phyloP scores from a whole-genome alignment of 2,888 invertebrate species.

The Agapostemon virescens region DNA sequence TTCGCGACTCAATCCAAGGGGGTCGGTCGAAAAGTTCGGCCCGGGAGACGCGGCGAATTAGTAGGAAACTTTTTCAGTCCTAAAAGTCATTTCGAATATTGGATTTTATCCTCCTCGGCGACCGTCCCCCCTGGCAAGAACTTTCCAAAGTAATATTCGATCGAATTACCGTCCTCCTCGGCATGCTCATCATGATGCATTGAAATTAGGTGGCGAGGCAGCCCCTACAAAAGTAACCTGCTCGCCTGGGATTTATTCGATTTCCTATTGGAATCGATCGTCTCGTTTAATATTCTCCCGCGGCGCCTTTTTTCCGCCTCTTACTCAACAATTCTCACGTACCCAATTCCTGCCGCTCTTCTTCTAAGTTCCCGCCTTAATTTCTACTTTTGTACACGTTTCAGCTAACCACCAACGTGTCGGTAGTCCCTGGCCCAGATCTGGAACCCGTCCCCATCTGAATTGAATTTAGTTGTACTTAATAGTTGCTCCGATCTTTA shows the following conservation, averaged over 20 bases:
- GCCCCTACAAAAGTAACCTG: slow-evolving; percentile 29
- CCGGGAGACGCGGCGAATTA: slow-evolving; percentile 39
- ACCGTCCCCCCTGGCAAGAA: slow-evolving; percentile 30
- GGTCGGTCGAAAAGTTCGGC: slow-evolving; percentile 21
- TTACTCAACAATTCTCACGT: slow-evolving; percentile 22
- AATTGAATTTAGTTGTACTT: background rate
- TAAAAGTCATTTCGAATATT: slow-evolving; percentile 52
- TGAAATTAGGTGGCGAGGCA: slow-evolving; percentile 47
- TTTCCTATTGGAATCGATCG: slow-evolving; percentile 40
- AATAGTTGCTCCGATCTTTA: no score
- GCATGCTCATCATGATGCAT: slow-evolving; percentile 55
- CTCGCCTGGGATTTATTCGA: slow-evolving; percentile 49
- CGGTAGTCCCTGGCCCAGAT: background rate
- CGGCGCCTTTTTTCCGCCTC: background rate
- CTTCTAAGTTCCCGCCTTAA: slow-evolving; percentile 24
- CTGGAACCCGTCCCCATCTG: background rate
- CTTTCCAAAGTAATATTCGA: slow-evolving; percentile 54
- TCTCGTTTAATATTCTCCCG: slow-evolving; percentile 49
- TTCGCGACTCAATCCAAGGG: background rate
- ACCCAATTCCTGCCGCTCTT: slow-evolving; percentile 15
- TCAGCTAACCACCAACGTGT: background rate
- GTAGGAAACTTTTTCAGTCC: slow-evolving; percentile 41
- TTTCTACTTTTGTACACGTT: slow-evolving; percentile 21
- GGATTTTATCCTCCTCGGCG: slow-evolving; percentile 41
- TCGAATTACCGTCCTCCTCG: slow-evolving; percentile 48